phyloP scores from a whole-genome alignment of 2,797 vertebrate species.

The Meda fulgida region DNA sequence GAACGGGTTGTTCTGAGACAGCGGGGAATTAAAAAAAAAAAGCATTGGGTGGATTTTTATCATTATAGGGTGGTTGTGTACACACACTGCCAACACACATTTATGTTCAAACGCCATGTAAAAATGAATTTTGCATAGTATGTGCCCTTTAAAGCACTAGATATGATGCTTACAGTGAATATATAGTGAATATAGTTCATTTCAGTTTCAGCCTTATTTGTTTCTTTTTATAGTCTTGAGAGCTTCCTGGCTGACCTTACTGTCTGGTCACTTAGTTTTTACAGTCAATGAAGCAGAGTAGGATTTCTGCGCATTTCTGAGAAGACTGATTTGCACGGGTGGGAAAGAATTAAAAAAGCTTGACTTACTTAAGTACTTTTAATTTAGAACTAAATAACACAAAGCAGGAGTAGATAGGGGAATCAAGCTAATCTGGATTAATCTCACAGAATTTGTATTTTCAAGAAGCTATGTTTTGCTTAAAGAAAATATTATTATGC shows the following conservation, averaged over 20 bases:
- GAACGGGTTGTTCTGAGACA: no score
- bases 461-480: background rate
- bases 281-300: slow-evolving; percentile 2
- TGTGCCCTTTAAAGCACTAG: background rate
- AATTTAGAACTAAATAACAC: no score
- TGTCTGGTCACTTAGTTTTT: slow-evolving; percentile 39
- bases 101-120: no score
- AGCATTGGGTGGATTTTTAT: no score
- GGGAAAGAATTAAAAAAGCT: background rate
- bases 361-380: background rate
- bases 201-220: slow-evolving; percentile 30
- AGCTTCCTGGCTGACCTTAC: slow-evolving; percentile 30
- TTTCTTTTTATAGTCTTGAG: background rate
- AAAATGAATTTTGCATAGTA: no score
- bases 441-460: background rate
- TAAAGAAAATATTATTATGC: background rate
- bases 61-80: no score
- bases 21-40: no score
- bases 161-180: background rate
- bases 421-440: background rate
- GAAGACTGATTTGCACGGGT: background rate
- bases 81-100: no score
- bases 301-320: background rate
- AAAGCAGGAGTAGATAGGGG: background rate
- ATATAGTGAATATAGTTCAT: slow-evolving; percentile 21